A percentile compares a stretch with the other conserved stretches of the same genome.
phyloP scores from a whole-genome alignment of 1,140 invertebrate species.

The Brachionus plicatilis region DNA sequence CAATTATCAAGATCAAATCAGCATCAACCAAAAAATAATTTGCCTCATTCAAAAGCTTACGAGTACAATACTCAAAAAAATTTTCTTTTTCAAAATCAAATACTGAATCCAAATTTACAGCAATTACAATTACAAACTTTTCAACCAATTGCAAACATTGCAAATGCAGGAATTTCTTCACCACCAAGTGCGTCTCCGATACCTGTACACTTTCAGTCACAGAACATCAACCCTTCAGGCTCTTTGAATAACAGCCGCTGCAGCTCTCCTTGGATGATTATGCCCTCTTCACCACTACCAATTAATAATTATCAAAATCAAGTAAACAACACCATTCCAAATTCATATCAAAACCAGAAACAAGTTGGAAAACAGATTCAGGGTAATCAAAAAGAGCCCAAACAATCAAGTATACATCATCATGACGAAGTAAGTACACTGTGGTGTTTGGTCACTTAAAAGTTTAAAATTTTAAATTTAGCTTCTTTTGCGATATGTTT shows the following conservation, averaged over 20 bases:
- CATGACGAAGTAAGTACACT: not conserved
- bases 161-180: not conserved
- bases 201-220: not conserved
- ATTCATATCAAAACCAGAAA: not conserved
- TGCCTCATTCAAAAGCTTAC: not conserved
- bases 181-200: not conserved
- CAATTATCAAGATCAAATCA: not conserved
- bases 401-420: not conserved
- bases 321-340: not conserved
- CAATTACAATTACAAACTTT: conserved; percentile 19
- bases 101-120: not conserved
- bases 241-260: conserved; percentile 28
- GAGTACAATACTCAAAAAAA: not conserved
- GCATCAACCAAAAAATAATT: not conserved
- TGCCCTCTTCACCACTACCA: not conserved
- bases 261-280: conserved; percentile 28
- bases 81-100: not conserved
- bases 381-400: not conserved
- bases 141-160: not conserved
- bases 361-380: not conserved
- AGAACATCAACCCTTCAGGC: not conserved
- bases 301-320: not conserved
- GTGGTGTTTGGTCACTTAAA: not conserved
- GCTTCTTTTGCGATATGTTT: not conserved
- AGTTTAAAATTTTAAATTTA: not conserved